A percentile compares a stretch with the other conserved stretches of the same genome.
Conservation (phyloP, 1,140 invertebrate genomes). For the Pentalonia nigronervosa region DNA sequence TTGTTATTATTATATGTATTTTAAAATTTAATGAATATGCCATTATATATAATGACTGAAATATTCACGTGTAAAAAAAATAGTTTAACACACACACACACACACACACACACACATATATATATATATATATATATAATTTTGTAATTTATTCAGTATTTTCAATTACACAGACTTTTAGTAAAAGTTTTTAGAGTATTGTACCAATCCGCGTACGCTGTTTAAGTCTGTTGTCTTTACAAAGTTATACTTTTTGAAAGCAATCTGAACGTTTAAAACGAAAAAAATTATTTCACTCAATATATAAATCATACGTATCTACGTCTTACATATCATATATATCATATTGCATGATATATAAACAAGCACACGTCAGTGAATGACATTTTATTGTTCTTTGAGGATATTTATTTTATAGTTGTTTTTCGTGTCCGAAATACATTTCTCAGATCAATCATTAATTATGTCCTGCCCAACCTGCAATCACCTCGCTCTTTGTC, state of each 20-base stretch:
- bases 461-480: neutral
- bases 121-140: too few species aligned
- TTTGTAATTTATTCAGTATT: neutral
- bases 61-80: neutral
- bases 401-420: constrained; percentile 4
- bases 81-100: too few species aligned
- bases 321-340: too few species aligned
- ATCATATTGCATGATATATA: neutral
- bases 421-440: neutral
- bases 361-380: neutral
- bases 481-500: neutral
- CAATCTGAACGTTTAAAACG: neutral
- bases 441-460: neutral
- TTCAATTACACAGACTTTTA: neutral
- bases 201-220: neutral
- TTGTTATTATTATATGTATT: neutral
- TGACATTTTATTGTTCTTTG: constrained; percentile 4
- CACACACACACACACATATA: too few species aligned
- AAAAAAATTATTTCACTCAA: neutral
- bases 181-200: neutral
- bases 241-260: neutral
- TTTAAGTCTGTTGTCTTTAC: neutral
- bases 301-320: too few species aligned
- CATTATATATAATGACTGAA: neutral
- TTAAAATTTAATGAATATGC: neutral